Conservation (phyloP, 2,797 vertebrate species). For the Danio tinwini region DNA sequence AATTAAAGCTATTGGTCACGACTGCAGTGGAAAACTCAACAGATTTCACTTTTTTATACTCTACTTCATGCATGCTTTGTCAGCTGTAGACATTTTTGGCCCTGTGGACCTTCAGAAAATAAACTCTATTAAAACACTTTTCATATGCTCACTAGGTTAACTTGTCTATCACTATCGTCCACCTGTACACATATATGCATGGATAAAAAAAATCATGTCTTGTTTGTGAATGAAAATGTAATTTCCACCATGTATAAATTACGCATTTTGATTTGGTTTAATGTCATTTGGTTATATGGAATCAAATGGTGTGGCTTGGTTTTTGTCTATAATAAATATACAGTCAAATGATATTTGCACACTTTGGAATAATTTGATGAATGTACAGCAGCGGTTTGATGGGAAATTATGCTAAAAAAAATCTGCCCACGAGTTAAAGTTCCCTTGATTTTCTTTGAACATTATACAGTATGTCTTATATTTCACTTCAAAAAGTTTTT, state of each 20-base stretch:
- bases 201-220: neutral
- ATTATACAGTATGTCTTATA: neutral
- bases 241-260: neutral
- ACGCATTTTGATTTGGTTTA: neutral
- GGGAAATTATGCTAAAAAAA: no score
- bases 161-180: neutral
- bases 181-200: neutral
- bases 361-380: neutral
- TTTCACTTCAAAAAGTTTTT: neutral
- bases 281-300: neutral
- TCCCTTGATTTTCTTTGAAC: neutral
- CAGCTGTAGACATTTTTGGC: neutral
- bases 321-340: neutral
- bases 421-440: no score
- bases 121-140: slow-evolving; percentile 11
- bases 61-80: neutral
- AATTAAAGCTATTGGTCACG: neutral
- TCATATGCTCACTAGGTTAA: neutral
- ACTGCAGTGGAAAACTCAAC: slow-evolving; percentile 1
- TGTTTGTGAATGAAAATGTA: neutral
- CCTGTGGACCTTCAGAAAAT: neutral
- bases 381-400: neutral
- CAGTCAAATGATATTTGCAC: neutral
- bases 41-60: neutral
- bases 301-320: neutral